A percentile compares a stretch with the other conserved stretches of the same genome.
Evolutionary conservation across 2,797 vertebrate species (phyloP).

Genomic region (Sebastes itinus): DNA sequence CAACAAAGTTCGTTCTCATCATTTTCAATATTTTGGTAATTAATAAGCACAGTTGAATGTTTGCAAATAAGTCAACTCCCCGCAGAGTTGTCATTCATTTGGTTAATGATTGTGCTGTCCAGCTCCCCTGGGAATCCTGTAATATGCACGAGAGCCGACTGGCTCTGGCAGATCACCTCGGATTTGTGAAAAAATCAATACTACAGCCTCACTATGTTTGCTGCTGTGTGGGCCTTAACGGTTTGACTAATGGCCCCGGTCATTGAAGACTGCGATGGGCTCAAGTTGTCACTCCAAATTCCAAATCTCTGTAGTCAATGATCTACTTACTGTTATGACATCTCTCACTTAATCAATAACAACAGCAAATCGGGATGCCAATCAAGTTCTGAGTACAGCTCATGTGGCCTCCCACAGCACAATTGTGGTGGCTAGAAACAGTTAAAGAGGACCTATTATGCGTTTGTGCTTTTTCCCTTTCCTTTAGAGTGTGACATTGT

Average conservation of each 20-base stretch:
- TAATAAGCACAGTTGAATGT: constrained; percentile 23
- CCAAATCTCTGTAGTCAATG: constrained; percentile 45
- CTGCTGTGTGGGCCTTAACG: constrained; percentile 53
- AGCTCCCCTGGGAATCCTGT: constrained; percentile 61
- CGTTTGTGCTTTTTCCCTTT: too few species aligned
- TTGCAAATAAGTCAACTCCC: constrained; percentile 52
- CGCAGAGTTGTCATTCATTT: constrained; percentile 56
- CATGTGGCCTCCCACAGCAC: background rate
- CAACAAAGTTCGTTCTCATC: constrained; percentile 15
- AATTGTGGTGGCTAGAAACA: constrained; percentile 8
- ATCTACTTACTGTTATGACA: constrained; percentile 32
- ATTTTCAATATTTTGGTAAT: constrained; percentile 6
- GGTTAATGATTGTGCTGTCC: constrained; percentile 54
- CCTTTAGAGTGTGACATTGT: too few species aligned
- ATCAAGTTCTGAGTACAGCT: constrained; percentile 23
- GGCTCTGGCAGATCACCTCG: constrained; percentile 70
- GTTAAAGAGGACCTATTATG: background rate
- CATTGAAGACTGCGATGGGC: constrained; percentile 55
- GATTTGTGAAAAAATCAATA: constrained; percentile 79
- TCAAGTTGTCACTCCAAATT: constrained; percentile 61
- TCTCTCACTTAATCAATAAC: constrained; percentile 28
- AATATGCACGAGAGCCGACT: constrained; percentile 66
- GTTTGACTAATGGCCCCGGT: constrained; percentile 62
- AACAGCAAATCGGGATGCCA: constrained; percentile 33
- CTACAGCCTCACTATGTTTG: constrained; percentile 50